A percentile compares a stretch with the other conserved stretches of the same genome.
Evolutionary conservation across 2,797 vertebrate species (phyloP).

Genomic region (Oryzias dopingdopingensis): DNA sequence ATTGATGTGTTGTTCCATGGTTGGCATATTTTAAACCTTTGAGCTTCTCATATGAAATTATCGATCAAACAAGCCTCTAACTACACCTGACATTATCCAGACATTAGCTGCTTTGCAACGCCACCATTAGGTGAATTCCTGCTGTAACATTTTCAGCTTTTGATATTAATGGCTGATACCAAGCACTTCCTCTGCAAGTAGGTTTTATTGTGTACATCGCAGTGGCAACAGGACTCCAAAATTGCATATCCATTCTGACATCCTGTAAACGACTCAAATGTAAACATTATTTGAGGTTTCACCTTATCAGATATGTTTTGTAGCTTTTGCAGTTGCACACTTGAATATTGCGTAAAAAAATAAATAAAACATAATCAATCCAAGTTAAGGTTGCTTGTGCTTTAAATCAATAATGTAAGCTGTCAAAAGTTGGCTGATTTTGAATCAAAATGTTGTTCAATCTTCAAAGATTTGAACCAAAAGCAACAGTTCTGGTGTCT

Average conservation of each 20-base stretch:
- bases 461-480: too few species aligned
- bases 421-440: too few species aligned
- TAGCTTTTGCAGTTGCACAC: too few species aligned
- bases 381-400: too few species aligned
- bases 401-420: too few species aligned
- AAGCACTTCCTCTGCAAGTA: slow-evolving; percentile 26
- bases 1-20: background rate
- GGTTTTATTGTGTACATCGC: slow-evolving; percentile 4
- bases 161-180: slow-evolving; percentile 19
- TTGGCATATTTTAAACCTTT: background rate
- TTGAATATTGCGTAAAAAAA: too few species aligned
- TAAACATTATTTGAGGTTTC: background rate
- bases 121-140: slow-evolving; percentile 6
- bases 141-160: slow-evolving; percentile 6
- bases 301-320: background rate
- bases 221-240: slow-evolving; percentile 6
- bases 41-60: background rate
- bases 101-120: slow-evolving; percentile 10
- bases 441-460: too few species aligned
- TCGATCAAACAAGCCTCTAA: slow-evolving; percentile 43
- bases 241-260: background rate
- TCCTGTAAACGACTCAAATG: background rate
- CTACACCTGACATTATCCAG: slow-evolving; percentile 9
- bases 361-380: too few species aligned
- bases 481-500: too few species aligned